Evolutionary conservation across 2,888 invertebrate genomes (phyloP).

Genomic region (Hymenopus coronatus): DNA sequence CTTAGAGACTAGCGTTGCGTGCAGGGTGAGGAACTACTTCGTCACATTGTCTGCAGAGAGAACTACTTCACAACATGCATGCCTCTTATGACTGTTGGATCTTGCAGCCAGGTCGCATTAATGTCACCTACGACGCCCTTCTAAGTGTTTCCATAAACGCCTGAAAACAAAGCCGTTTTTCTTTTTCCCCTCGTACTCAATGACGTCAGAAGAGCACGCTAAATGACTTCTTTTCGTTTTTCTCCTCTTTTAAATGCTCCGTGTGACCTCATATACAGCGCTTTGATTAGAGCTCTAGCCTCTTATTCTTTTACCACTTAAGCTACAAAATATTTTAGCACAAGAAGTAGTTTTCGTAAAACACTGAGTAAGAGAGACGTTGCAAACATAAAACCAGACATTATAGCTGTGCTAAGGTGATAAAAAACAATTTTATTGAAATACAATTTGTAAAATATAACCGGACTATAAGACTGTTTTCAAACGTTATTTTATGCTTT

Average conservation of each 20-base stretch:
- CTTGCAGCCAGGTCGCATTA: not conserved
- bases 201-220: not conserved
- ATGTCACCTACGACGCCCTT: not conserved
- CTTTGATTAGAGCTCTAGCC: not conserved
- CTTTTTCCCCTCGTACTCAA: not conserved
- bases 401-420: not conserved
- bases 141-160: not conserved
- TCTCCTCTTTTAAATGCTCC: not conserved
- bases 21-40: not conserved
- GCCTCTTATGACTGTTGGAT: not conserved
- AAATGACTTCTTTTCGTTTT: not conserved
- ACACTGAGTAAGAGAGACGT: not conserved
- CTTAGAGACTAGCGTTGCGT: not conserved
- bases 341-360: not conserved
- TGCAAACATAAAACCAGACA: not conserved
- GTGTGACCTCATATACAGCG: not conserved
- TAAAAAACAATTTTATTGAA: too few relatives aligned
- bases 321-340: not conserved
- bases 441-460: too few relatives aligned
- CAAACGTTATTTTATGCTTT: too few relatives aligned
- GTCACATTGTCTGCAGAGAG: not conserved
- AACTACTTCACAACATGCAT: not conserved
- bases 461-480: too few relatives aligned
- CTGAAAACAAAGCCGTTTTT: not conserved
- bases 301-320: not conserved